Conservation (phyloP, 1,140 invertebrate species). For the Coptotermes formosanus region DNA sequence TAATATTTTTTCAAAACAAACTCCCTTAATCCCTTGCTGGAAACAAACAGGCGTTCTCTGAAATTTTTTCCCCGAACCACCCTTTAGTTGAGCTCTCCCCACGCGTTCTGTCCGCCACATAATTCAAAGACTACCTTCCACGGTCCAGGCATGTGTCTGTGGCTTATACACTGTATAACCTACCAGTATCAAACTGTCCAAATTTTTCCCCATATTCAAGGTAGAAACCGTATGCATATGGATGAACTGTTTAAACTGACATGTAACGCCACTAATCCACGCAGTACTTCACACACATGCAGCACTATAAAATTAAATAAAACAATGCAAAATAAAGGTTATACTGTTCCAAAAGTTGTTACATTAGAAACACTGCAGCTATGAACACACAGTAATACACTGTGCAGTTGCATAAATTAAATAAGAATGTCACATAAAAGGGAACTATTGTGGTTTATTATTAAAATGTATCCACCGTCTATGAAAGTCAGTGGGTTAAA, state of each 20-base stretch:
- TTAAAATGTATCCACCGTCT: too few species aligned
- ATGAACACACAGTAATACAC: too few species aligned
- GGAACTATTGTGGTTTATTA: too few species aligned
- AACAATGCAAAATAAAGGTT: too few species aligned
- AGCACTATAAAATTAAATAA: not conserved
- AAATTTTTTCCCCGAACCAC: not conserved
- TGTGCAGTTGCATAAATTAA: too few species aligned
- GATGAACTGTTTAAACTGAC: conserved; percentile 1
- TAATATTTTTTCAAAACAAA: not conserved
- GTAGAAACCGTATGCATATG: not conserved
- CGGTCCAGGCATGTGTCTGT: not conserved
- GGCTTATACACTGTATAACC: not conserved
- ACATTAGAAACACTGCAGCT: too few species aligned
- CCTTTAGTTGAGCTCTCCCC: not conserved
- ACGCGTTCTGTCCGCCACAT: not conserved
- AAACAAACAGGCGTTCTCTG: not conserved
- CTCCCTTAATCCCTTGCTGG: not conserved
- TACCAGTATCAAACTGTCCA: not conserved
- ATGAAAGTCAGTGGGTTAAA: too few species aligned
- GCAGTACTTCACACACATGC: not conserved
- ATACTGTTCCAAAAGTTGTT: too few species aligned
- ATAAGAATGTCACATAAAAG: too few species aligned
- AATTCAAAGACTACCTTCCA: not conserved
- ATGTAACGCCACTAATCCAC: conserved; percentile 5
- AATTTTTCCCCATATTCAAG: not conserved